These are phyloP conservation scores for Pherbina coryleti DNA, from an alignment of 2,888 invertebrate species.

Conservation along the genomic window DNA sequence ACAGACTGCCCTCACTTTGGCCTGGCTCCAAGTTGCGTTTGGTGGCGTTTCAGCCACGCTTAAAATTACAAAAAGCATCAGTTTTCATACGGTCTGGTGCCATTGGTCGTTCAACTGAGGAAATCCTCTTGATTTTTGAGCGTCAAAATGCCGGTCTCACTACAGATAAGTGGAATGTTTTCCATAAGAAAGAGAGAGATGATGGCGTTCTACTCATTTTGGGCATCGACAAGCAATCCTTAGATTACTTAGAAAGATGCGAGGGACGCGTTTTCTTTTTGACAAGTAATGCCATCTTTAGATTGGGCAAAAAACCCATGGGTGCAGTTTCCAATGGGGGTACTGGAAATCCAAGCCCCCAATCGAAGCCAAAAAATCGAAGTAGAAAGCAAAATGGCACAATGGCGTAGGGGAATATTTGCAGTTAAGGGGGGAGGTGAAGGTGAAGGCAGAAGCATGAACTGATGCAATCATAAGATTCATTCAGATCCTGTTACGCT, in stretches of 20 bases:
- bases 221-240: conserved; percentile 1
- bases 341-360: neutral
- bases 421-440: no score
- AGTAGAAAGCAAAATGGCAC: neutral
- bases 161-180: neutral
- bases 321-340: neutral
- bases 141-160: conserved; percentile 7
- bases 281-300: neutral
- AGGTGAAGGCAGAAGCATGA: no score
- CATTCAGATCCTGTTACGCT: no score
- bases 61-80: neutral
- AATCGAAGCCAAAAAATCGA: neutral
- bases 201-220: neutral
- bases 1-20: neutral
- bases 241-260: neutral
- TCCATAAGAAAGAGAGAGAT: neutral
- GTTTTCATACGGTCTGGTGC: neutral
- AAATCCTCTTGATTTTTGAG: conserved; percentile 6
- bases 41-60: neutral
- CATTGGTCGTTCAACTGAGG: neutral
- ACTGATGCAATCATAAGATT: no score
- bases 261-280: conserved; percentile 3
- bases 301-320: neutral
- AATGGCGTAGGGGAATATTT: no score
- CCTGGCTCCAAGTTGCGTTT: conserved; percentile 4